Evolutionary conservation across 2,888 invertebrate genomes (phyloP).

Genomic region (Hybos culiciformis): DNA sequence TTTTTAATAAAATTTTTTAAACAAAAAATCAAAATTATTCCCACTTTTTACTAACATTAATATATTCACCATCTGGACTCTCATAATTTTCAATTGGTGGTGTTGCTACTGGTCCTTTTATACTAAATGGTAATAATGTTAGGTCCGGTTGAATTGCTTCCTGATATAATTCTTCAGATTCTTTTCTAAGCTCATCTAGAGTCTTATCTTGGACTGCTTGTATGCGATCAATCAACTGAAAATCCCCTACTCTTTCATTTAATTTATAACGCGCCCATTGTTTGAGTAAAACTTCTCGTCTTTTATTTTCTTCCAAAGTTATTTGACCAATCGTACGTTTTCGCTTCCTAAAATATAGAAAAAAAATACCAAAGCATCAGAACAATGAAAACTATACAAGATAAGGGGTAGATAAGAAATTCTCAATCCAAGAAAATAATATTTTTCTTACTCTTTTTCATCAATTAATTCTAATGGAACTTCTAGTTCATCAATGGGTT

Average conservation of each 20-base stretch:
- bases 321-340: conserved; percentile 38
- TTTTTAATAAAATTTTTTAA: too few relatives aligned
- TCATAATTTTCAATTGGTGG: conserved; percentile 70
- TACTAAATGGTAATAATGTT: conserved; percentile 50
- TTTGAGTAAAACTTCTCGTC: conserved; percentile 51
- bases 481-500: conserved; percentile 82
- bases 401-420: not conserved
- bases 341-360: conserved; percentile 34
- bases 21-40: too few relatives aligned
- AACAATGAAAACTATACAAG: not conserved
- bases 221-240: conserved; percentile 54
- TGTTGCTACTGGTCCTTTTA: conserved; percentile 65
- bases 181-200: conserved; percentile 60
- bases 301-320: conserved; percentile 46
- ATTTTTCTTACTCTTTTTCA: conserved; percentile 41
- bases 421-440: not conserved
- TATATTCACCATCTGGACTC: conserved; percentile 82
- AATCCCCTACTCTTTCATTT: conserved; percentile 47
- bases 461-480: conserved; percentile 52
- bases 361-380: not conserved
- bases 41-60: conserved; percentile 70
- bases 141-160: conserved; percentile 73
- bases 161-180: conserved; percentile 75
- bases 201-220: conserved; percentile 61
- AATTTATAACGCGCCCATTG: conserved; percentile 62